Evolutionary conservation across 2,888 invertebrate species (phyloP).

Genomic region (Athalia cordata): DNA sequence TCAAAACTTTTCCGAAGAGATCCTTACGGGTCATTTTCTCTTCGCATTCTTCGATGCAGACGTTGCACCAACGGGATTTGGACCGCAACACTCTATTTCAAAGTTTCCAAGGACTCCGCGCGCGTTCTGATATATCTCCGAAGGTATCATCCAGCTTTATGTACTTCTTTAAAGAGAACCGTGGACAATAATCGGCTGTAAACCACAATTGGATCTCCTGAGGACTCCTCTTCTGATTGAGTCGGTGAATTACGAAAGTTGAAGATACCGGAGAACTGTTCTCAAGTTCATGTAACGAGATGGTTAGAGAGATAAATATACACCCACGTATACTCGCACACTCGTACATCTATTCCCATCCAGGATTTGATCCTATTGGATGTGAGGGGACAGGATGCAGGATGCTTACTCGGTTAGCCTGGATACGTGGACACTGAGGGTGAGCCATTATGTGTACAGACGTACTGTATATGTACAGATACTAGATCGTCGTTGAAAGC

Average conservation of each 20-base stretch:
- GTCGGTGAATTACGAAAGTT: constrained; percentile 21
- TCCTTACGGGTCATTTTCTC: constrained; percentile 19
- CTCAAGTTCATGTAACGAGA: constrained; percentile 9
- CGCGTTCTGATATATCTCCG: not conserved
- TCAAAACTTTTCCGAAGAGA: not conserved
- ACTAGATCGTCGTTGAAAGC: constrained; percentile 24
- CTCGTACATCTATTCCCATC: not conserved
- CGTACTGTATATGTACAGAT: not conserved
- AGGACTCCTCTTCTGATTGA: constrained; percentile 37
- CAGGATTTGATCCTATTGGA: constrained; percentile 20
- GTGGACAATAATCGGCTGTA: constrained; percentile 40
- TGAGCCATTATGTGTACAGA: not conserved
- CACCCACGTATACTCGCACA: not conserved
- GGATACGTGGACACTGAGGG: constrained; percentile 15
- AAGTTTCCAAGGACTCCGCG: not conserved
- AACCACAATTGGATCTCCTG: constrained; percentile 38
- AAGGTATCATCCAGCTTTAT: constrained; percentile 33
- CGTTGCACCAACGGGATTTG: constrained; percentile 34
- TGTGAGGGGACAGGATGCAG: not conserved
- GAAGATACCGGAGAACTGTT: not conserved
- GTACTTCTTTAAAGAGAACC: constrained; percentile 5
- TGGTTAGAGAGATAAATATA: not conserved
- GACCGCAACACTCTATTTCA: constrained; percentile 31
- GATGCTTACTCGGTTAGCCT: not conserved
- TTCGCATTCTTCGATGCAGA: constrained; percentile 19